These are phyloP conservation scores for Phoeniculus purpureus DNA, from an alignment of 2,797 vertebrate genomes.

Conservation along the genomic window DNA sequence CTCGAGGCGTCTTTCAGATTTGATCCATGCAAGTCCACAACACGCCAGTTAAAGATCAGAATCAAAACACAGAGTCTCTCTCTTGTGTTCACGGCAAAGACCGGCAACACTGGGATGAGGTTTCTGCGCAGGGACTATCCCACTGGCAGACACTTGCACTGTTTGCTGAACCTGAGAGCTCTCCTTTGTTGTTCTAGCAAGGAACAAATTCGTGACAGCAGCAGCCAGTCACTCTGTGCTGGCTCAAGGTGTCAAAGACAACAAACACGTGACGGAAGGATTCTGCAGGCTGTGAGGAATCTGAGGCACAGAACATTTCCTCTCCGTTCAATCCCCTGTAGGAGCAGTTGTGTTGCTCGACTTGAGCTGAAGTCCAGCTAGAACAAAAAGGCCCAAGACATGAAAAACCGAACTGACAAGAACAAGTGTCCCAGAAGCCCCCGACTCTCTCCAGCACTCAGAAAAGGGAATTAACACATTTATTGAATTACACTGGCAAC, in stretches of 20 bases:
- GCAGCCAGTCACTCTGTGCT: background rate
- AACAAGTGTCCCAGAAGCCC: constrained; percentile 64
- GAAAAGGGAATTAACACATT: constrained; percentile 75
- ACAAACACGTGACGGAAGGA: background rate
- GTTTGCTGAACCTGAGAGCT: background rate
- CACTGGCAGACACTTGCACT: background rate
- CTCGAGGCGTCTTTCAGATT: background rate
- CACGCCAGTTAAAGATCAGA: background rate
- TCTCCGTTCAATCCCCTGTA: background rate
- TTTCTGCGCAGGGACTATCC: background rate
- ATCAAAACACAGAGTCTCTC: constrained; percentile 26
- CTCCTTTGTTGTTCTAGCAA: background rate
- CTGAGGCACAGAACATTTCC: background rate
- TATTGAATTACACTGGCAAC: constrained; percentile 74
- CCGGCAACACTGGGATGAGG: background rate
- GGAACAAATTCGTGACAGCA: background rate
- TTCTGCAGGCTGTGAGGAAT: background rate
- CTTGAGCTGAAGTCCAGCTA: constrained; percentile 35
- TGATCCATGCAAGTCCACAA: background rate
- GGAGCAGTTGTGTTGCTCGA: constrained; percentile 21
- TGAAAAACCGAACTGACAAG: constrained; percentile 37
- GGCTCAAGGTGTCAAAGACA: background rate
- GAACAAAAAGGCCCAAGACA: background rate
- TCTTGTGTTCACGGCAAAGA: background rate
- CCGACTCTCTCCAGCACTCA: constrained; percentile 53